A percentile compares a stretch with the other conserved stretches of the same genome.
phyloP scores from a whole-genome alignment of 2,113 vertebrate genomes.

The Leucopsar rothschildi region DNA sequence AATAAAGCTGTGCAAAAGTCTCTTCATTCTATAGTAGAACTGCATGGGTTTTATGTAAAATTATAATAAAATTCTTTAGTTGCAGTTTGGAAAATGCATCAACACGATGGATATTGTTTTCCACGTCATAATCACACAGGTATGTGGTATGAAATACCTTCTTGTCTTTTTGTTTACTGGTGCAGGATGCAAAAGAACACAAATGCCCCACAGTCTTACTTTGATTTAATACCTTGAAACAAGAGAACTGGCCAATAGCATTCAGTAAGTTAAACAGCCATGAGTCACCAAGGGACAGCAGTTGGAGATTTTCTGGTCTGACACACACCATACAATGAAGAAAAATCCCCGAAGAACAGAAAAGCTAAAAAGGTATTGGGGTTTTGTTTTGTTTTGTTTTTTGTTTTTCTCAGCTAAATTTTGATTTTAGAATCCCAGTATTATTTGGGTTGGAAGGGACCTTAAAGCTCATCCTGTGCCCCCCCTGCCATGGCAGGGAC shows the following conservation, averaged over 20 bases:
- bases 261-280: not conserved
- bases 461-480: rapidly evolving
- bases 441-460: not conserved
- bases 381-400: not conserved
- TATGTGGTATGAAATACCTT: not conserved
- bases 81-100: not conserved
- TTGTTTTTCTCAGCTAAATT: not conserved
- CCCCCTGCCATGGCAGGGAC: not conserved
- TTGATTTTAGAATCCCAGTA: not conserved
- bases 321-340: not conserved
- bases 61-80: not conserved
- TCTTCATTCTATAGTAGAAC: not conserved
- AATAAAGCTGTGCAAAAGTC: not conserved
- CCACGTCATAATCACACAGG: not conserved
- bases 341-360: not conserved
- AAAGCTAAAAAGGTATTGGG: not conserved
- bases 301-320: not conserved
- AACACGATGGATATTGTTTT: not conserved
- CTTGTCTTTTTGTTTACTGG: not conserved
- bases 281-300: not conserved
- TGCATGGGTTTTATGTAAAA: not conserved
- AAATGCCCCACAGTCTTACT: not conserved
- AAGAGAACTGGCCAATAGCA: not conserved
- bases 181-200: not conserved
- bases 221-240: slow-evolving; percentile 28